Conservation (phyloP, 1,140 invertebrate species). For the Anastrepha obliqua region DNA sequence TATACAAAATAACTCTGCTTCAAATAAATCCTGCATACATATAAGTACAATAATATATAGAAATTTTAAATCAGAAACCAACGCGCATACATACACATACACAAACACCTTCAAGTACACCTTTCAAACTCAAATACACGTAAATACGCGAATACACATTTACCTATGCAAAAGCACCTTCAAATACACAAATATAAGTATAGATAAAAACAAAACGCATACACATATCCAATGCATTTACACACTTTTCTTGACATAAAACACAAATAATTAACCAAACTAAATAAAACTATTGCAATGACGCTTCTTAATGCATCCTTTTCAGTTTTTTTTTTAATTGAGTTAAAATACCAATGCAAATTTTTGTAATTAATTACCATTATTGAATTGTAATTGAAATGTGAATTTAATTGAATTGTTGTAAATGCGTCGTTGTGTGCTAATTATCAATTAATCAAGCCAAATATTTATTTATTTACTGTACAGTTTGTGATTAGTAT, state of each 20-base stretch:
- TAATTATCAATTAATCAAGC: slow-evolving; percentile 28
- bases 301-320: slow-evolving; percentile 47
- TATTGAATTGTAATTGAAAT: slow-evolving; percentile 15
- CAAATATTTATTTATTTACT: slow-evolving; percentile 18
- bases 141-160: neutral
- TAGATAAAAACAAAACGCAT: neutral
- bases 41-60: too few species aligned
- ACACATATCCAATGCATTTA: neutral
- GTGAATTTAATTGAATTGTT: slow-evolving; percentile 30
- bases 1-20: too few species aligned
- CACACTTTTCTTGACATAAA: neutral
- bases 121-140: too few species aligned
- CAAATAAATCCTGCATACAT: too few species aligned
- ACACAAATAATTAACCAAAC: slow-evolving; percentile 9
- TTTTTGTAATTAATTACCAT: slow-evolving; percentile 29
- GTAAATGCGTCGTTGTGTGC: slow-evolving; percentile 43
- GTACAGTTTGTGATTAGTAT: slow-evolving; percentile 46
- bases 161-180: neutral
- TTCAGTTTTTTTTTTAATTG: slow-evolving; percentile 31
- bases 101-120: too few species aligned
- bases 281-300: slow-evolving; percentile 21
- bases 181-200: neutral
- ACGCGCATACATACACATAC: too few species aligned
- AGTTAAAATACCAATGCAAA: slow-evolving; percentile 38
- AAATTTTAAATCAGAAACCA: too few species aligned